Percentiles rank a stretch among this genome's conserved stretches.
Conservation (phyloP, 2,888 invertebrate genomes). For the Callyntrura guangdongensis region DNA sequence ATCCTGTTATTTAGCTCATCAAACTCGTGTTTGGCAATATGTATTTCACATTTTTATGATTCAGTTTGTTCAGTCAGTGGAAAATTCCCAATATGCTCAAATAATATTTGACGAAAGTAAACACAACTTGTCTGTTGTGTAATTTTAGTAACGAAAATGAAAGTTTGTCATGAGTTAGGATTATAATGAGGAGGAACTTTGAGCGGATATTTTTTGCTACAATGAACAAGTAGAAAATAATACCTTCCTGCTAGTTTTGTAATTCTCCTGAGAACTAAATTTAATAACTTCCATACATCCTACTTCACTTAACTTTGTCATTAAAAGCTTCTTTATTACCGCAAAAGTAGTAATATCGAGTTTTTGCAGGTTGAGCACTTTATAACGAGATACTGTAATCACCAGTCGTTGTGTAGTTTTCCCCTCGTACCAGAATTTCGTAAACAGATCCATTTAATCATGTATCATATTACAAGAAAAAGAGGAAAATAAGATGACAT, state of each 20-base stretch:
- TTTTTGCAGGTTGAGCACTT: not conserved
- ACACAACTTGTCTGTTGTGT: not conserved
- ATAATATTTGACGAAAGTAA: not conserved
- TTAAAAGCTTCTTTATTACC: not conserved
- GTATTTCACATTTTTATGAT: too few species aligned
- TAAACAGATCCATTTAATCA: too few species aligned
- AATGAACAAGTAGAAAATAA: not conserved
- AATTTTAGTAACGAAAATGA: slow-evolving; percentile 4
- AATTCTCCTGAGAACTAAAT: not conserved
- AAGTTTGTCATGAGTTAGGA: not conserved
- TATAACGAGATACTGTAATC: not conserved
- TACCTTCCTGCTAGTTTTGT: not conserved
- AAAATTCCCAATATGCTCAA: not conserved
- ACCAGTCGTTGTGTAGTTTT: too few species aligned
- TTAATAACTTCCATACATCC: not conserved
- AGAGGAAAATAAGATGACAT: too few species aligned
- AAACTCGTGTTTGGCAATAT: not conserved
- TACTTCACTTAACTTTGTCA: not conserved
- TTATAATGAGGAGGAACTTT: slow-evolving; percentile 16
- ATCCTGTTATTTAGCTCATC: not conserved
- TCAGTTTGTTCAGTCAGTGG: not conserved
- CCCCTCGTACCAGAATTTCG: too few species aligned
- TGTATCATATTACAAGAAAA: too few species aligned
- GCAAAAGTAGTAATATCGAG: not conserved
- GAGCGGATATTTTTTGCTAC: not conserved